A percentile compares a stretch with the other conserved stretches of the same genome.
These are phyloP conservation scores for Cylindroiulus punctatus DNA, from an alignment of 2,888 invertebrate species.

Conservation along the genomic window DNA sequence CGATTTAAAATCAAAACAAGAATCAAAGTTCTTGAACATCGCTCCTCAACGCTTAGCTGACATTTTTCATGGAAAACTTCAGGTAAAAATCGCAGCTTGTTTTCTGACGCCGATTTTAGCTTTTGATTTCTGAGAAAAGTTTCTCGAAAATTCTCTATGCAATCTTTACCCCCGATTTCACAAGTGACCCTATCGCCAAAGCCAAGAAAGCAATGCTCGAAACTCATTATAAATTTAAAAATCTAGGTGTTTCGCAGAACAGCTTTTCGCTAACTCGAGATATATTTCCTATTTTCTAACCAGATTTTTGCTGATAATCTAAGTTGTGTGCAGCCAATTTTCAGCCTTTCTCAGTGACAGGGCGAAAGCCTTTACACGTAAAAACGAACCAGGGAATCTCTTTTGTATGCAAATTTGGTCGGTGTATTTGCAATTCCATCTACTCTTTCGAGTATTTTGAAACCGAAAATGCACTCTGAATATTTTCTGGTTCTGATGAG, in stretches of 20 bases:
- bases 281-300: constrained; percentile 1
- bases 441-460: constrained; percentile 20
- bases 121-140: too few species aligned
- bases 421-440: constrained; percentile 17
- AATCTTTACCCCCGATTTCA: too few species aligned
- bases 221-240: constrained; percentile 15
- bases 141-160: too few species aligned
- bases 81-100: too few species aligned
- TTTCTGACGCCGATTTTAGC: too few species aligned
- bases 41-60: too few species aligned
- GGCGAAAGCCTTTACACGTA: background rate
- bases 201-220: background rate
- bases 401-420: constrained; percentile 27
- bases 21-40: too few species aligned
- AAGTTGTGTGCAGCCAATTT: constrained; percentile 10
- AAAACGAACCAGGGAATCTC: constrained; percentile 26
- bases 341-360: background rate
- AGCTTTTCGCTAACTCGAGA: background rate
- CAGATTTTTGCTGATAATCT: background rate
- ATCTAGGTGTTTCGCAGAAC: background rate
- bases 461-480: constrained; percentile 45
- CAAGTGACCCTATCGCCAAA: background rate
- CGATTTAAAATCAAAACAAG: too few species aligned
- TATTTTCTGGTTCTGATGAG: constrained; percentile 23
- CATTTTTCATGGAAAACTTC: too few species aligned